phyloP scores from a whole-genome alignment of 1,140 invertebrate species.

The Brachystomella parvula region DNA sequence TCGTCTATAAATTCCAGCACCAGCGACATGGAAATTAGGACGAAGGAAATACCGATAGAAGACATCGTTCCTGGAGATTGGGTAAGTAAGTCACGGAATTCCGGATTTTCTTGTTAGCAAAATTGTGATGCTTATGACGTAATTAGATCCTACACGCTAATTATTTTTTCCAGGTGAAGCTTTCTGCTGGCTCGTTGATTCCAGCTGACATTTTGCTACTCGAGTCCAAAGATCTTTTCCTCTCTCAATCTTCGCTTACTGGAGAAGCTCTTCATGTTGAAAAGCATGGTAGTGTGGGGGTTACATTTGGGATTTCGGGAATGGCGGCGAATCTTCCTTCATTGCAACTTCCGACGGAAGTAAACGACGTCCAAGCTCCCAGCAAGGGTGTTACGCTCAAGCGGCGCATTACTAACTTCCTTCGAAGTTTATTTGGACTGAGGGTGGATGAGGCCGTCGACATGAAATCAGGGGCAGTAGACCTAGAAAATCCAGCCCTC shows the following conservation, averaged over 20 bases:
- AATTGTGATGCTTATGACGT: too few species aligned
- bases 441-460: neutral
- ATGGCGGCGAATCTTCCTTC: neutral
- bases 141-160: too few species aligned
- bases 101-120: neutral
- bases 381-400: neutral
- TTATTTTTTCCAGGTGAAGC: neutral
- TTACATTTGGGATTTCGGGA: neutral
- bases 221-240: slow-evolving; percentile 1
- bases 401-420: neutral
- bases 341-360: neutral
- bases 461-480: neutral
- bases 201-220: slow-evolving; percentile 16
- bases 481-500: slow-evolving; percentile 18
- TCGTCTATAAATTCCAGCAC: too few species aligned
- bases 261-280: slow-evolving; percentile 19
- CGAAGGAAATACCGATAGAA: neutral
- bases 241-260: slow-evolving; percentile 17
- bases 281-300: neutral
- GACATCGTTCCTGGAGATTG: slow-evolving; percentile 3
- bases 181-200: slow-evolving; percentile 6
- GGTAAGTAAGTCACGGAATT: neutral
- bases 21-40: neutral
- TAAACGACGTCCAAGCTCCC: neutral
- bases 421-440: neutral